Base-by-base conservation (phyloP, 2,888 invertebrate species). In the Gisinianus flammeolus region DNA sequence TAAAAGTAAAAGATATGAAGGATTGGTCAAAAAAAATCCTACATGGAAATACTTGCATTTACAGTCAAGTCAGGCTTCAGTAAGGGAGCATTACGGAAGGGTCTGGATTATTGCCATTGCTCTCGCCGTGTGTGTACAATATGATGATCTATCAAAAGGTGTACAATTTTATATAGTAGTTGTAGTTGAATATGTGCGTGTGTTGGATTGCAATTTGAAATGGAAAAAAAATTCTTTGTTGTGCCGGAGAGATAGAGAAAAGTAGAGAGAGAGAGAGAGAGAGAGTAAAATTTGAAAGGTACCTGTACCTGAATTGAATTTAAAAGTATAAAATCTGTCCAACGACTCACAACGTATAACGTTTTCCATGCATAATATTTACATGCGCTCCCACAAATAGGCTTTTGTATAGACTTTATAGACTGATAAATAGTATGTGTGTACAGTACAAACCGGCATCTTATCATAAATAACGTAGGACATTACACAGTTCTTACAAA, bases 131-230 rank as follows among this genome's bases (percentile, higher is more conserved):
- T 16, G 16, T 44, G 44, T 44, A 44, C 16, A 10, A 44, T 44
- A 44, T 44, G 6, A 10, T 10, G 6, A 44, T 6, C 8, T 44
- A 44, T 16, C 6, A 44, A 44, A 44, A 44, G 16, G 16, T 16
- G 16, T 16, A 44, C 44, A 44, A 6, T 16, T 44, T 6, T 44
- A 44, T 6, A 44, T 16, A 10, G 44, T 44, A 44, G 44, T 6
- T 44, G 16, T 16, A 10, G 6, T 44, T 44, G 67, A 31, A 16
- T 67, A 16, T 31, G 62, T 44, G 68, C 70, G 54, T 70, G 70
- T 70, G 52, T 70, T 70, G 70, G 52, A 70, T 70, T 70, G 70
- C 70, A 70, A 70, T 70, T 70, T 52, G 24, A 35, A 70, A 22
- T 70, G 54, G 35, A 68, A 68, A 70, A 70, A 70, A 24, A 26